Evolutionary conservation across 2,113 vertebrate species (phyloP).

Genomic region (Heterochromis multidens): DNA sequence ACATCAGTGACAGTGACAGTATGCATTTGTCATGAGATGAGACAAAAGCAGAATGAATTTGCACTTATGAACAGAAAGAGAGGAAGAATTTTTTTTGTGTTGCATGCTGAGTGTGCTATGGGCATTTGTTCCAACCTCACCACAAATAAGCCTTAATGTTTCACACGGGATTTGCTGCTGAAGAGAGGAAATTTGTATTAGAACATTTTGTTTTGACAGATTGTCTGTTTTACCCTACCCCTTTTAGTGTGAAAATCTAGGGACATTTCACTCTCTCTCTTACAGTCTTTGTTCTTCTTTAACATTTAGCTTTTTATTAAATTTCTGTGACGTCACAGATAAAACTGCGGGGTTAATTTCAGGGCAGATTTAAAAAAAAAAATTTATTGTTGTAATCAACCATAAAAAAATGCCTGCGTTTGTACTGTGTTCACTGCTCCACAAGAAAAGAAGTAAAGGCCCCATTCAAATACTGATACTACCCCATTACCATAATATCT

Average conservation of each 20-base stretch:
- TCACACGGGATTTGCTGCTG: slow-evolving; percentile 60
- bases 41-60: slow-evolving; percentile 68
- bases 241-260: slow-evolving; percentile 1
- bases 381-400: not conserved
- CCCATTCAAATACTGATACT: not conserved
- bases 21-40: slow-evolving; percentile 72
- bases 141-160: slow-evolving; percentile 67
- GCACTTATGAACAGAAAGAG: slow-evolving; percentile 48
- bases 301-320: not conserved
- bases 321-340: not conserved
- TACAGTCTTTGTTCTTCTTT: not conserved
- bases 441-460: not conserved
- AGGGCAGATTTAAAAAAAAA: too few relatives aligned
- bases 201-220: slow-evolving; percentile 65
- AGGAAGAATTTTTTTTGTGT: slow-evolving; percentile 5
- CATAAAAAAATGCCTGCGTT: not conserved
- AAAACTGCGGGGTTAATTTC: not conserved
- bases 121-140: slow-evolving; percentile 65
- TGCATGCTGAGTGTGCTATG: slow-evolving; percentile 56
- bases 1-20: slow-evolving; percentile 67
- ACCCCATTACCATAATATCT: not conserved
- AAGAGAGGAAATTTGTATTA: slow-evolving; percentile 51
- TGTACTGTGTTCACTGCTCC: not conserved
- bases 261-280: slow-evolving; percentile 9
- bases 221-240: slow-evolving; percentile 39